Conservation (phyloP, 2,888 invertebrate genomes). For the Carterocephalus palaemon region DNA sequence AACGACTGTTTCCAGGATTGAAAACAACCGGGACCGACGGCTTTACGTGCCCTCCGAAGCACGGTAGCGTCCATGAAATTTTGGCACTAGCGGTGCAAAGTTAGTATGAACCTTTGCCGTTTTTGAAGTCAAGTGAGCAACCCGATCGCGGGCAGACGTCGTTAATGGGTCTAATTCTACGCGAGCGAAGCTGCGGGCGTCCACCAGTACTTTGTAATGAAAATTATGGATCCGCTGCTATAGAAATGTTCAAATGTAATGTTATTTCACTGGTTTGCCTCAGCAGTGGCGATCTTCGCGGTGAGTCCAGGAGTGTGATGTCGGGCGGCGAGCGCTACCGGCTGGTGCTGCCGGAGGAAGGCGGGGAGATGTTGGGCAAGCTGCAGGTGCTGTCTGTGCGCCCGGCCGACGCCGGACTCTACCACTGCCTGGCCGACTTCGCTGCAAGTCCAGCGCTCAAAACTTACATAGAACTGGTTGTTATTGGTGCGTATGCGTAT, state of each 20-base stretch:
- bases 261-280: conserved; percentile 36
- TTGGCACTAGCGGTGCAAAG: too few species aligned
- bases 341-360: conserved; percentile 45
- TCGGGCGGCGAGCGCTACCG: conserved; percentile 48
- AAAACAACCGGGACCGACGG: too few species aligned
- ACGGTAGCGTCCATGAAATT: too few species aligned
- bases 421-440: conserved; percentile 65
- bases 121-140: too few species aligned
- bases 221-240: too few species aligned
- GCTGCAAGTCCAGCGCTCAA: conserved; percentile 57
- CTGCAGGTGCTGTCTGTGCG: conserved; percentile 52
- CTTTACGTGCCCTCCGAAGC: too few species aligned
- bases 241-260: background rate
- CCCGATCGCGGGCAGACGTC: too few species aligned
- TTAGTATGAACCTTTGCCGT: too few species aligned
- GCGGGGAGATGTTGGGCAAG: conserved; percentile 42
- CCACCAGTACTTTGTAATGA: too few species aligned
- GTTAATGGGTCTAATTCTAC: too few species aligned
- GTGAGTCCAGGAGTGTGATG: conserved; percentile 38
- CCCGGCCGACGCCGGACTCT: conserved; percentile 57
- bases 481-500: conserved; percentile 62
- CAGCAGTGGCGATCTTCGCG: conserved; percentile 69
- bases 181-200: too few species aligned
- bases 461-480: conserved; percentile 53
- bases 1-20: too few species aligned